Percentiles rank a stretch among this genome's conserved stretches.
phyloP scores from a whole-genome alignment of 2,888 invertebrate genomes.

The Agrotis clavis region DNA sequence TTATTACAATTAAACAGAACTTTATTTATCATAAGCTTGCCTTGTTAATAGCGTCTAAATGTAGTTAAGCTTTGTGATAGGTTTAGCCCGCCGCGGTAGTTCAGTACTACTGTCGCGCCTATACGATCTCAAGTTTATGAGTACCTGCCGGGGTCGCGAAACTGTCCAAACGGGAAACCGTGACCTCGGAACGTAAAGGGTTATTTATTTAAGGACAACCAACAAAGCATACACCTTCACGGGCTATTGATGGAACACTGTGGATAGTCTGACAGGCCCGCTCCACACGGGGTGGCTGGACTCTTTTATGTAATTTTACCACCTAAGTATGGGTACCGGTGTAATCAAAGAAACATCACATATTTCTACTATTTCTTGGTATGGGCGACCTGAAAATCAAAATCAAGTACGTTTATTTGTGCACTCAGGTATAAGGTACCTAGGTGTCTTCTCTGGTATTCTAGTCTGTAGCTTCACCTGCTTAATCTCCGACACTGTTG shows the following conservation, averaged over 20 bases:
- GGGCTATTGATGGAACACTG: too few species aligned
- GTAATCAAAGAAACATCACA: neutral
- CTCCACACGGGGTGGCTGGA: too few species aligned
- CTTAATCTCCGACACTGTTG: constrained; percentile 21
- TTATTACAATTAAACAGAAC: neutral
- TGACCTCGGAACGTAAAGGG: too few species aligned
- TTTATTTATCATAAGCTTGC: neutral
- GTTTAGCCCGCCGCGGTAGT: neutral
- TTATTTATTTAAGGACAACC: too few species aligned
- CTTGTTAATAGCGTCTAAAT: neutral
- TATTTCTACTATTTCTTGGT: neutral
- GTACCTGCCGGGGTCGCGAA: too few species aligned
- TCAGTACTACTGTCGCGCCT: neutral
- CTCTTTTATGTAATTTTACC: too few species aligned
- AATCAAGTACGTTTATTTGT: too few species aligned
- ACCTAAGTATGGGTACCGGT: neutral
- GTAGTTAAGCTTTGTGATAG: neutral
- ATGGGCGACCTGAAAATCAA: neutral
- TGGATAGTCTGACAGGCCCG: too few species aligned
- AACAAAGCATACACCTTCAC: too few species aligned
- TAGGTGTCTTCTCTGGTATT: neutral
- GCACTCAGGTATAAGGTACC: too few species aligned
- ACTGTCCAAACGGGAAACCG: too few species aligned
- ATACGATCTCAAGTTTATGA: too few species aligned
- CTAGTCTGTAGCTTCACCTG: constrained; percentile 8